Conservation (phyloP, 1,140 invertebrate species). For the Galleria mellonella region DNA sequence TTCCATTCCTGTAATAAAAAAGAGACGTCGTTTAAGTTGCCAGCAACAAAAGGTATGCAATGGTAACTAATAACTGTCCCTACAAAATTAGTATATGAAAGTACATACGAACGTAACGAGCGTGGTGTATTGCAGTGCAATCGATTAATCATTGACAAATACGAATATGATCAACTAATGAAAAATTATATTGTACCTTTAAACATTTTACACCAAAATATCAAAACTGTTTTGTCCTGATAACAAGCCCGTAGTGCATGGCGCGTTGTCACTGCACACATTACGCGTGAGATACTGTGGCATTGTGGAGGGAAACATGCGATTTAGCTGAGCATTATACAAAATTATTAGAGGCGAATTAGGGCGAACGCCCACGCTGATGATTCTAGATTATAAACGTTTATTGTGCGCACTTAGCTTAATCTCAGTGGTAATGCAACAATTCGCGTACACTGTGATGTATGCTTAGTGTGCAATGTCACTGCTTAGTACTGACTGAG, state of each 20-base stretch:
- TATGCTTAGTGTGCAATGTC: no score
- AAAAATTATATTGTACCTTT: constrained; percentile 1
- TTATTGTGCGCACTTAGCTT: constrained; percentile 4
- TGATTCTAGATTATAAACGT: background rate
- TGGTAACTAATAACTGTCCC: no score
- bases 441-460: background rate
- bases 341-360: constrained; percentile 61
- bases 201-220: no score
- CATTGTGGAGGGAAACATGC: constrained; percentile 50
- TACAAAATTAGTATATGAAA: no score
- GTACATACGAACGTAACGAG: no score
- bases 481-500: no score
- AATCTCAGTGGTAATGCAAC: constrained; percentile 2
- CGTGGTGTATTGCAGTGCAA: no score
- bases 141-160: no score
- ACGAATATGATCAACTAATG: no score
- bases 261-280: constrained; percentile 54
- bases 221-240: constrained; percentile 18
- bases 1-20: no score
- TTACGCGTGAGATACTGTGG: constrained; percentile 60
- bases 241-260: constrained; percentile 15
- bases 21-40: no score
- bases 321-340: constrained; percentile 51
- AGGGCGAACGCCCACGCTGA: constrained; percentile 40
- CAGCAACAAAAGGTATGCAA: no score